Evolutionary conservation across 35 echinoderm and acorn worm species (phyloP), one percentile per base, ranked within the genome.

Genomic region (Eucidaris tribuloides): DNA sequence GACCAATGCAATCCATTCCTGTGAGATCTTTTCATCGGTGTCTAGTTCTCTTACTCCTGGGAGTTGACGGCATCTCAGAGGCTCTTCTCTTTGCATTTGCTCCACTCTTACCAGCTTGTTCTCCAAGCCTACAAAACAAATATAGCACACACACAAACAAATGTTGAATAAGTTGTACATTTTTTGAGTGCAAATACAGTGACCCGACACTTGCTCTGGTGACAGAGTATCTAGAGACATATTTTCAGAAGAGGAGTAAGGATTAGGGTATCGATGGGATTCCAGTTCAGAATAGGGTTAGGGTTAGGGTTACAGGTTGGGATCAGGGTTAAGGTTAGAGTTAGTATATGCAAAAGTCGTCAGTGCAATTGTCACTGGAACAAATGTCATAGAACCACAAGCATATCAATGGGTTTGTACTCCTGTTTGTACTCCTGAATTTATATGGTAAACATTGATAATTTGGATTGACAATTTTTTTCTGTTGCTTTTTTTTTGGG

Each of bases 61-160:
- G 68, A 3, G 68, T 74, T 38, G 68, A 35, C 15, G 17, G 27
- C 5, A 44, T n/a, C 9, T 74, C 68, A 42, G 68, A 74, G 38
- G 28, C 35, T 44, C 68, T 74, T n/a, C 68, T 27, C 37, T 74
- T 74, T 13, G 34, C 44, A 20, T n/a, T 40, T 44, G 34, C 11
- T 20, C 35, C 68, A n/a, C n/a, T n/a, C n/a, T n/a, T n/a, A n/a
- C n/a, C n/a, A n/a, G 68, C 68, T 25, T 74, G 68, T 5, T 74
- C 68, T 2, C 38, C 68, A 38, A 74, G 41, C n/a, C 68, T 74
- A 27, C 7, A 9, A 52, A 52, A 52, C n/a, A n/a, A n/a, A n/a
- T n/a, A n/a, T n/a, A n/a, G n/a, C n/a, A n/a, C n/a, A n/a, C n/a
- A n/a, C n/a, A n/a, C n/a, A n/a, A n/a, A n/a, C n/a, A n/a, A n/a